These are phyloP conservation scores for Campoletis raptor DNA, from an alignment of 2,888 invertebrate genomes.

Conservation along the genomic window DNA sequence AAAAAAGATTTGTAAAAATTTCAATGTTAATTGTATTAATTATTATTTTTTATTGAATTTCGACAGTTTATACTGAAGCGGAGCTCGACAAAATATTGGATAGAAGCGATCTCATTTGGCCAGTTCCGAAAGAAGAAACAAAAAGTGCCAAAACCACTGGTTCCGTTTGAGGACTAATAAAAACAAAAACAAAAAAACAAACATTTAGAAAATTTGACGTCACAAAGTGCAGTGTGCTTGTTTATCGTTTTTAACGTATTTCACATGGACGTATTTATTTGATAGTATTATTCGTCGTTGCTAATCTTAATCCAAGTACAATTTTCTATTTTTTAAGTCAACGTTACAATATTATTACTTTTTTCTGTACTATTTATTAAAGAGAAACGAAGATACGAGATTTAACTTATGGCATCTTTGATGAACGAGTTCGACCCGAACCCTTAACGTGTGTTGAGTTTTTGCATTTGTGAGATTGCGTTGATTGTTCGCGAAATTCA, in stretches of 20 bases:
- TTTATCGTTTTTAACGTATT: constrained; percentile 5
- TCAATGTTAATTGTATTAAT: constrained; percentile 8
- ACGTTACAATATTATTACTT: not conserved
- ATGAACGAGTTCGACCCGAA: constrained; percentile 72
- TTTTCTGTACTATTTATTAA: constrained; percentile 9
- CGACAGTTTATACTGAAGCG: constrained; percentile 83
- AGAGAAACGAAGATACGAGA: not conserved
- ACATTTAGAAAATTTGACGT: not conserved
- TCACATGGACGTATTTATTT: constrained; percentile 47
- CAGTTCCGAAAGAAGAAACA: constrained; percentile 11
- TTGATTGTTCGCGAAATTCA: constrained; percentile 89
- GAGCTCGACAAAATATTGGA: constrained; percentile 85
- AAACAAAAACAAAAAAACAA: not conserved
- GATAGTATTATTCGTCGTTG: constrained; percentile 44
- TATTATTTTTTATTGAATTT: constrained; percentile 58
- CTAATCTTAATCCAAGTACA: constrained; percentile 20
- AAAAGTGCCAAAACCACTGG: not conserved
- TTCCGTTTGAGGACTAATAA: not conserved
- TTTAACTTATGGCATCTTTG: constrained; percentile 63
- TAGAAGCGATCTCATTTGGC: constrained; percentile 81
- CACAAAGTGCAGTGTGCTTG: not conserved
- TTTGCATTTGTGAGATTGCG: constrained; percentile 78
- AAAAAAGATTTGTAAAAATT: not conserved
- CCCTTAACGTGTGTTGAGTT: constrained; percentile 72
- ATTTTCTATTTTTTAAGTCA: constrained; percentile 38